Evolutionary conservation across 2,113 vertebrate genomes (phyloP), one percentile per base, ranked within the genome.

Genomic region (Amia ocellicauda): DNA sequence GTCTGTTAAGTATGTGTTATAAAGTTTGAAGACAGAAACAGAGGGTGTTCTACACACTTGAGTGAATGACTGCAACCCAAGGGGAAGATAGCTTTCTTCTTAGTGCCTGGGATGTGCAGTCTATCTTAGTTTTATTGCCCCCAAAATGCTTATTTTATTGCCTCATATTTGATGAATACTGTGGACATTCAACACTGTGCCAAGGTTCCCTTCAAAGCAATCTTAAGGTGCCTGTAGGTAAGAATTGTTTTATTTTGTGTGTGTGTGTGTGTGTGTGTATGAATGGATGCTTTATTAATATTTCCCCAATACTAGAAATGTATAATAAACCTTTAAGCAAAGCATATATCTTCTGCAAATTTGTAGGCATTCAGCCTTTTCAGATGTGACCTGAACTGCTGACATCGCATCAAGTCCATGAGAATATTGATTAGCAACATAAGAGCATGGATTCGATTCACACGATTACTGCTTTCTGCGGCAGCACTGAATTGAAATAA

Each of bases 331-430:
- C 51, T 53, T 53, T 11, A 11, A n/a, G 47, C 11, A 36, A 36
- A 36, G 5, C 11, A 36, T 36, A 36, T 4, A 50, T 50, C 16
- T 50, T 7, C 47, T 50, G 5, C 20, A 11, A 7, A 4, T 5
- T 50, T n/a, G 17, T 4, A 50, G 20, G 20, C 47, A 50, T 22
- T 50, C 17, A 50, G 5, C 20, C 20, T 11, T 16, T 50, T 50
- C 47, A 50, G 5, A 50, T 50, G 4, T 50, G 47, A 50, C 47
- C 47, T 22, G 20, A 50, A 50, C 47, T 50, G 47, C 47, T 50
- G 47, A 50, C 16, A 50, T n/a, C 16, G n/a, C n/a, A 50, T 7
- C 47, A 50, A 22, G 47, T 50, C 47, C 20, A 50, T 22, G 31
- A 36, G 20, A 16, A 7, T 50, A 50, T 50, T 50, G 47, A 50